Evolutionary conservation across 92 coral and sea anemone species (phyloP).

Genomic region (Isaurus tuberculatus): DNA sequence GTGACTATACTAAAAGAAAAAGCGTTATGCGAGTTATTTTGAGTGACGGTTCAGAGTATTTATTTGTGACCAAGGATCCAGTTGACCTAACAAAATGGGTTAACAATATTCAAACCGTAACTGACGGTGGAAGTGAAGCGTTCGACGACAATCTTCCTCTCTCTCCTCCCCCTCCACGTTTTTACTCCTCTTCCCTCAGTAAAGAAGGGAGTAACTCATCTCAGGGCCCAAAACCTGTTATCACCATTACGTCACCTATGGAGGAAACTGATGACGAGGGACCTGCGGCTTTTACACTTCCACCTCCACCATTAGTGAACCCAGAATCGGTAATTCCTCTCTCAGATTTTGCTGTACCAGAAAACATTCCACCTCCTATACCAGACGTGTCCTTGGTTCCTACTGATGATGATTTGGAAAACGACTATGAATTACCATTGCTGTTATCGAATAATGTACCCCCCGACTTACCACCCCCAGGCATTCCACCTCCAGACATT

Average conservation of each 20-base stretch:
- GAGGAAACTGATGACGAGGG: conserved; percentile 69
- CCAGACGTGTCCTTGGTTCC: conserved; percentile 27
- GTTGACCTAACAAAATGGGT: conserved; percentile 77
- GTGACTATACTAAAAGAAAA: conserved; percentile 62
- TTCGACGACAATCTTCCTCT: conserved; percentile 42
- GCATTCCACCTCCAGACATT: conserved; percentile 51
- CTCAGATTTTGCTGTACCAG: conserved; percentile 34
- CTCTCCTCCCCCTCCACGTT: conserved; percentile 67
- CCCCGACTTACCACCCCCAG: conserved; percentile 55
- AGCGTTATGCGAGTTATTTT: conserved; percentile 74
- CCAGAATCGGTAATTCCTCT: conserved; percentile 58
- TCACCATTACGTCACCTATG: conserved; percentile 82
- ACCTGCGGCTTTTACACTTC: conserved; percentile 53
- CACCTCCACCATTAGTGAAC: conserved; percentile 62
- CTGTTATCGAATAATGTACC: neutral
- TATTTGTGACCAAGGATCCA: conserved; percentile 75
- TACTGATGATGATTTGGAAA: conserved; percentile 15
- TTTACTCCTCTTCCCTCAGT: conserved; percentile 36
- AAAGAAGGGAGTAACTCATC: conserved; percentile 20
- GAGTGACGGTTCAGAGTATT: conserved; percentile 80
- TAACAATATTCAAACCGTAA: conserved; percentile 51
- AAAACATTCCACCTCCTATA: conserved; percentile 38
- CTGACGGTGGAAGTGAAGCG: conserved; percentile 25
- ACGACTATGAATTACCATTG: conserved; percentile 21
- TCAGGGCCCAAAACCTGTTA: conserved; percentile 55